These are phyloP conservation scores for Phrynosoma platyrhinos DNA, from an alignment of 2,113 vertebrate species.

Conservation along the genomic window DNA sequence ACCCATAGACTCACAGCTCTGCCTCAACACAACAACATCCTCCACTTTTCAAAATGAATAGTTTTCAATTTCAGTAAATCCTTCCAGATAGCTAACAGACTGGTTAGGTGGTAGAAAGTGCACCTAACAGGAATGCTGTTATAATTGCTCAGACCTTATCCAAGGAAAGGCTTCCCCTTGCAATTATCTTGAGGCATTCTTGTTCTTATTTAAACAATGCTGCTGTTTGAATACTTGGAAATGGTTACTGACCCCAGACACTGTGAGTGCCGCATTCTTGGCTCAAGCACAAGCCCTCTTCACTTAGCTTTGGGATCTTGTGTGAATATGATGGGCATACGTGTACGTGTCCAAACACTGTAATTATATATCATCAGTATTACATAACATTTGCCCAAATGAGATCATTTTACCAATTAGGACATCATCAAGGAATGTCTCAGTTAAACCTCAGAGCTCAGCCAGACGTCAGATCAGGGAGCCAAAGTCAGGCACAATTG, in stretches of 20 bases:
- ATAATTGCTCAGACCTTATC: not conserved
- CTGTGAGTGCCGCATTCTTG: constrained; percentile 21
- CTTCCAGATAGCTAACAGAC: not conserved
- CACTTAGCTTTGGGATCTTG: constrained; percentile 6
- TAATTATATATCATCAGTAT: constrained; percentile 34
- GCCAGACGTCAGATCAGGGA: constrained; percentile 1
- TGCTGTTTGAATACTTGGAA: constrained; percentile 14
- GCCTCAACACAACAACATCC: not conserved
- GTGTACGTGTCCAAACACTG: not conserved
- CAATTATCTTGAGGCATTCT: constrained; percentile 50
- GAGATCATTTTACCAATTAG: constrained; percentile 34
- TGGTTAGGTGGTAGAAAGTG: not conserved
- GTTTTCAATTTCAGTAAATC: not conserved
- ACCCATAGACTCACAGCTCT: not conserved
- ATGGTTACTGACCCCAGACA: constrained; percentile 30
- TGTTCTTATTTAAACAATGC: constrained; percentile 20
- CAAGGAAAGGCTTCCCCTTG: constrained; percentile 6
- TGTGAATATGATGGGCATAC: constrained; percentile 1
- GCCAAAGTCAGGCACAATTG: not conserved
- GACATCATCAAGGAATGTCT: constrained; percentile 6
- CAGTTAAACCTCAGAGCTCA: not conserved
- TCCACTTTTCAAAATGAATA: not conserved
- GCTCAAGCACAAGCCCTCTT: not conserved
- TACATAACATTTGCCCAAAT: constrained; percentile 9
- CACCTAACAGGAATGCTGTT: not conserved